Evolutionary conservation across 1,140 invertebrate species (phyloP), one percentile per base, ranked within the genome.

Genomic region (Mesaphorura yosii): DNA sequence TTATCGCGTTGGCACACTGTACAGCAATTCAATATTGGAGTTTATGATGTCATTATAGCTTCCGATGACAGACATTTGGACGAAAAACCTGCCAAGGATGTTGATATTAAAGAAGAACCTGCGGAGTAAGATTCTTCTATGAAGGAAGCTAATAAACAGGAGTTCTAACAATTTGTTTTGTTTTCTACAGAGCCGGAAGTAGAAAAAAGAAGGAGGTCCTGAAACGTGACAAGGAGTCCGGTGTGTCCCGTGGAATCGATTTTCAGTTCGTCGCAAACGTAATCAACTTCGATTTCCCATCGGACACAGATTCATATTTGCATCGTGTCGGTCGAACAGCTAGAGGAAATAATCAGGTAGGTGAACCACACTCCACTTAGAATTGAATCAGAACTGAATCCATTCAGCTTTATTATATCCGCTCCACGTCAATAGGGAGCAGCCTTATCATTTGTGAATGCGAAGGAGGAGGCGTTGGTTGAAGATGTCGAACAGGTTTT

Each of bases 261-360:
- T 98, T 98, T 69, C 90, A 97, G 65, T 88, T 83, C 70, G 92
- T 98, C 0, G 83, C 91, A 1, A 97, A 97, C 73, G 88, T 98
- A 1, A 86, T 98, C 31, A 98, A 98, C 71, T 98, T 98, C 72
- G 95, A 98, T 69, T 97, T 97, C 71, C 94, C 95, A 0, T 66
- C 76, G 1, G 83, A 86, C 67, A 77, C 88, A 0, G 82, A 80
- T 57, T 82, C 89, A 0, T 98, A 98, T 65, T 82, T 98, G 58
- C 94, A 98, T 69, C 74, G 94, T 65, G 91, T 90, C 12, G 94
- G 93, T 1, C 76, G 89, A 60, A 97, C 94, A 4, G 94, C 94
- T 0, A 75, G 94, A 58, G 94, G 90, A 15, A 88, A 84, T 57
- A 92, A 93, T 70, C 78, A 86, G 67, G 78, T 78, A 62, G 62